phyloP scores from a whole-genome alignment of 2,888 invertebrate species.

The Acanthosepion lycidas region DNA sequence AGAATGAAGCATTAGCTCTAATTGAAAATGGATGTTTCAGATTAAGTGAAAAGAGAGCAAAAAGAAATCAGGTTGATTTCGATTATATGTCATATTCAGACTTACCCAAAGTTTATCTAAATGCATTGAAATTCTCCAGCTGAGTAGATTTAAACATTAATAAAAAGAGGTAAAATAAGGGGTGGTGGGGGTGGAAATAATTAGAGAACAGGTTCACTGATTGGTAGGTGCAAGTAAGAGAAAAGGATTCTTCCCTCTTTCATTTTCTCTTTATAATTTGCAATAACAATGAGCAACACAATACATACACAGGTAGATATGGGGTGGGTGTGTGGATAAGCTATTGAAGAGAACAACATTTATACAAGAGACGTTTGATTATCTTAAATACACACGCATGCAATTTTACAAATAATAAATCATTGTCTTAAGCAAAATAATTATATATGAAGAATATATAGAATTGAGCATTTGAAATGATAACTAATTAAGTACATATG shows the following conservation, averaged over 20 bases:
- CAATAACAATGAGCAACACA: neutral
- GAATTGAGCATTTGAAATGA: neutral
- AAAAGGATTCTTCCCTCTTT: neutral
- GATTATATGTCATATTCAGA: slow-evolving; percentile 22
- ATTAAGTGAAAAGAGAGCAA: neutral
- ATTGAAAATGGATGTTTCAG: slow-evolving; percentile 21
- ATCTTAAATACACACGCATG: neutral
- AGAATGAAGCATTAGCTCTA: neutral
- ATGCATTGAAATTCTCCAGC: slow-evolving; percentile 20
- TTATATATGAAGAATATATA: neutral
- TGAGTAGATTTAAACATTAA: neutral
- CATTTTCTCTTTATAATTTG: neutral
- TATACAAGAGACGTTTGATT: neutral
- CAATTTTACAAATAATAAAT: slow-evolving; percentile 1
- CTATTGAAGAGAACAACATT: neutral
- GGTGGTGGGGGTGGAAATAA: neutral
- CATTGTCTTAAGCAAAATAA: slow-evolving; percentile 33
- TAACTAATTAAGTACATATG: neutral
- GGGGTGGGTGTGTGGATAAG: neutral
- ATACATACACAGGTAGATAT: neutral
- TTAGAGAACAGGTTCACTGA: neutral
- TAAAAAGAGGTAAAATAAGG: neutral
- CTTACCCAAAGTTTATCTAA: slow-evolving; percentile 21
- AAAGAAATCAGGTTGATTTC: neutral
- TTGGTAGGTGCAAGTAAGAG: neutral